Evolutionary conservation across 2,113 vertebrate genomes (phyloP).

Genomic region (Lepisosteus osseus): DNA sequence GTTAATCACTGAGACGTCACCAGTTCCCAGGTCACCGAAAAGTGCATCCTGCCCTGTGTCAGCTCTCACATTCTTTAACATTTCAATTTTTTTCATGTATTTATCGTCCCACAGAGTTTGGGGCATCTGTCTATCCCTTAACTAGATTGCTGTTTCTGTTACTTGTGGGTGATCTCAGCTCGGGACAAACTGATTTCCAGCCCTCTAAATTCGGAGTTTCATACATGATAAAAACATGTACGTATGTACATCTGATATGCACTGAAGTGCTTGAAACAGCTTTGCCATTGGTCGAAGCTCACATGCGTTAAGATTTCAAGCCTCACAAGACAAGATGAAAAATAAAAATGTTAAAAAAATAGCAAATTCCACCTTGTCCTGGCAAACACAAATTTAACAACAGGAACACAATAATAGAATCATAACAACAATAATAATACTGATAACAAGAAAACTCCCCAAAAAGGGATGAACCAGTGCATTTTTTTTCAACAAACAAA

Average conservation of each 20-base stretch:
- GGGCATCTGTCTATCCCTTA: too few species aligned
- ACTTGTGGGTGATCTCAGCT: too few species aligned
- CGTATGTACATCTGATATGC: neutral
- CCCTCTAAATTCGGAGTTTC: too few species aligned
- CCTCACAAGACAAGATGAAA: neutral
- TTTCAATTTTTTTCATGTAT: too few species aligned
- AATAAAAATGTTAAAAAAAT: slow-evolving; percentile 16
- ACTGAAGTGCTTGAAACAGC: slow-evolving; percentile 2
- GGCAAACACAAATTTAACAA: slow-evolving; percentile 19
- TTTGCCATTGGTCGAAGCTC: slow-evolving; percentile 24
- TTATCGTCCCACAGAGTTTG: too few species aligned
- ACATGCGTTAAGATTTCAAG: slow-evolving; percentile 32
- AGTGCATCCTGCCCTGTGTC: too few species aligned
- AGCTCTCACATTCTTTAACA: too few species aligned
- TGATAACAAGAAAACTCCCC: slow-evolving; percentile 33
- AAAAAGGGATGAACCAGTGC: slow-evolving; percentile 27
- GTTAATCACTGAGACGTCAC: too few species aligned
- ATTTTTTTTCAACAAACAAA: slow-evolving; percentile 36
- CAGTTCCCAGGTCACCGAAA: too few species aligned
- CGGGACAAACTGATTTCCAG: too few species aligned
- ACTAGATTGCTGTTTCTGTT: too few species aligned
- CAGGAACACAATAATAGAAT: slow-evolving; percentile 21
- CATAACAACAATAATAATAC: slow-evolving; percentile 36
- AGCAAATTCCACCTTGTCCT: slow-evolving; percentile 12
- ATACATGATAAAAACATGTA: neutral